Conservation (phyloP, 1,140 invertebrate species). For the Calosoma granatense region DNA sequence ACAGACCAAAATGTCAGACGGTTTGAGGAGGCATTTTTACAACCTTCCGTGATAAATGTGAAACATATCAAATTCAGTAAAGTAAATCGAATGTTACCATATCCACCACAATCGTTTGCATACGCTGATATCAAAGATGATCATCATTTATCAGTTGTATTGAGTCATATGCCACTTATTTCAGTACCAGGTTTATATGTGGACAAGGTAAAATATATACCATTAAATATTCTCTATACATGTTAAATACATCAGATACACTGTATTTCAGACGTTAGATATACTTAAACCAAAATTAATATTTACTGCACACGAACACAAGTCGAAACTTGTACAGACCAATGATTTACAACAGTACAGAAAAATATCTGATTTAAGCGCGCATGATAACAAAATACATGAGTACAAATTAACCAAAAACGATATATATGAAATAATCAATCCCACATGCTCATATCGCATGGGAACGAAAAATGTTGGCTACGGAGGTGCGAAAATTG, state of each 20-base stretch:
- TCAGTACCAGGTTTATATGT: slow-evolving; percentile 51
- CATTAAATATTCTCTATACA: no score
- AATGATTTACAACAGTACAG: slow-evolving; percentile 38
- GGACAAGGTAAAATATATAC: slow-evolving; percentile 42
- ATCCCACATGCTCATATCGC: slow-evolving; percentile 89
- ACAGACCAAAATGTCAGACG: slow-evolving; percentile 59
- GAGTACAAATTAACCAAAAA: slow-evolving; percentile 37
- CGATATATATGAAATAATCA: slow-evolving; percentile 70
- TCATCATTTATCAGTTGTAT: slow-evolving; percentile 50
- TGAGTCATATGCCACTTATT: slow-evolving; percentile 60
- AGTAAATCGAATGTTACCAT: slow-evolving; percentile 57
- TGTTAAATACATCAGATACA: no score
- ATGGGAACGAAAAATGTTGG: slow-evolving; percentile 82
- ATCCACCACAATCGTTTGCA: slow-evolving; percentile 34
- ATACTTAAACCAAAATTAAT: slow-evolving; percentile 65
- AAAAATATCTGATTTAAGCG: slow-evolving; percentile 35
- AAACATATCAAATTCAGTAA: slow-evolving; percentile 50
- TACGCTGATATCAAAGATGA: slow-evolving; percentile 43
- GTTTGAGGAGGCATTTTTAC: slow-evolving; percentile 67
- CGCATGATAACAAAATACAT: slow-evolving; percentile 38
- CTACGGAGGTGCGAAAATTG: slow-evolving; percentile 70
- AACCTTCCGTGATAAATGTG: slow-evolving; percentile 50
- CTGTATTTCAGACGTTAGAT: slow-evolving; percentile 47
- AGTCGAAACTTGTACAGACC: slow-evolving; percentile 46
- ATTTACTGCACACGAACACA: slow-evolving; percentile 78